phyloP scores from a whole-genome alignment of 2,113 vertebrate species.

The Nesoenas mayeri region DNA sequence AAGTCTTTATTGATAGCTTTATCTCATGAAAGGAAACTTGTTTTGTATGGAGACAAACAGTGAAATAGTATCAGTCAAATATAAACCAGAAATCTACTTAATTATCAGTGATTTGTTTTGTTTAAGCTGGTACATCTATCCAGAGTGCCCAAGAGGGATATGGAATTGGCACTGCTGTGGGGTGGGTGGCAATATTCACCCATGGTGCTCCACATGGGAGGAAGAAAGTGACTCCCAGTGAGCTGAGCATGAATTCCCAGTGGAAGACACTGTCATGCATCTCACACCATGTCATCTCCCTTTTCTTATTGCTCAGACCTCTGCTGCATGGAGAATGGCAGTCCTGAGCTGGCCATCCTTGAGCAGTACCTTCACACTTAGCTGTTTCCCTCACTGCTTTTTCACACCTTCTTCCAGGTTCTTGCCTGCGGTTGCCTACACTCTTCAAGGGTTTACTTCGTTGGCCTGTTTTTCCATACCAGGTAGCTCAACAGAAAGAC shows the following conservation, averaged over 20 bases:
- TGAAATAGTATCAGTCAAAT: neutral
- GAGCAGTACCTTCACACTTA: neutral
- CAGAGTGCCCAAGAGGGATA: neutral
- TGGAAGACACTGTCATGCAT: neutral
- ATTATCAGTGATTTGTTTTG: neutral
- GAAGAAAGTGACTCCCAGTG: neutral
- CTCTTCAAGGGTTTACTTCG: neutral
- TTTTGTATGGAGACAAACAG: neutral
- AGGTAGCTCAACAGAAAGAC: neutral
- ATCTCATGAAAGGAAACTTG: neutral
- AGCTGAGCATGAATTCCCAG: neutral
- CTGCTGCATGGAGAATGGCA: neutral
- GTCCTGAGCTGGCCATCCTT: neutral
- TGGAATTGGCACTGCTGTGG: too few species aligned
- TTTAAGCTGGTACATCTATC: neutral
- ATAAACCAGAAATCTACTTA: neutral
- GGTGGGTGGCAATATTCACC: fast-evolving
- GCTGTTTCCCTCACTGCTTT: neutral
- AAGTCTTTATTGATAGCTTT: neutral
- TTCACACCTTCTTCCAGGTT: neutral
- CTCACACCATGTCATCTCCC: neutral
- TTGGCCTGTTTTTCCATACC: neutral
- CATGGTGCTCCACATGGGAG: fast-evolving
- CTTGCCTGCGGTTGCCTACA: neutral
- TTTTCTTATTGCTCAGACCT: neutral